Evolutionary conservation across 2,888 invertebrate species (phyloP).

Genomic region (Epinotia demarniana): DNA sequence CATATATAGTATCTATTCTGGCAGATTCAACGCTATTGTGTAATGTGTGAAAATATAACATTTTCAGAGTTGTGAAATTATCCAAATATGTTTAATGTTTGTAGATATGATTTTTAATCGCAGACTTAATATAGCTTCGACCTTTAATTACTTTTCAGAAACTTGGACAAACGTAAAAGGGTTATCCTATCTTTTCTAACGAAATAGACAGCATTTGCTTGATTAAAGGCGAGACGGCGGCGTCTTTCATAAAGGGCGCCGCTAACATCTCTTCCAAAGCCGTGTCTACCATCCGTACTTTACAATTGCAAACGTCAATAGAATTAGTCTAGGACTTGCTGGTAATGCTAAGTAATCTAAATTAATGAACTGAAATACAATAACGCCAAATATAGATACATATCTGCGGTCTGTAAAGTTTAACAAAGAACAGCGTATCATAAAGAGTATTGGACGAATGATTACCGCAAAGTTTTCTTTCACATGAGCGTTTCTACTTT

Average conservation of each 20-base stretch:
- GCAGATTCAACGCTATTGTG: too few relatives aligned
- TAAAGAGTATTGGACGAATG: constrained; percentile 54
- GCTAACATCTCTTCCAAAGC: constrained; percentile 52
- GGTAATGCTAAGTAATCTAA: constrained; percentile 1
- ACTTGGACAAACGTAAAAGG: constrained; percentile 72
- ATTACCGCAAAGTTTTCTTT: constrained; percentile 75
- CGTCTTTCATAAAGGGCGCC: constrained; percentile 55
- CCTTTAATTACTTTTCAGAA: constrained; percentile 77
- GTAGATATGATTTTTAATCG: constrained; percentile 68
- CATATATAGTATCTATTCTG: too few relatives aligned
- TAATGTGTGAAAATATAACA: too few relatives aligned
- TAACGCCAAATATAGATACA: constrained; percentile 60
- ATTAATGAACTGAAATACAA: not conserved
- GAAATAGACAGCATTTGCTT: constrained; percentile 73
- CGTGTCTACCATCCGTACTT: constrained; percentile 46
- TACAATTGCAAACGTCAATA: constrained; percentile 53
- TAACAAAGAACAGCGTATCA: constrained; percentile 27
- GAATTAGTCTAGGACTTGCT: constrained; percentile 46
- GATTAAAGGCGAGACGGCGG: constrained; percentile 61
- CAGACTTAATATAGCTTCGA: constrained; percentile 72
- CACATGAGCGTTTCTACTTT: constrained; percentile 72
- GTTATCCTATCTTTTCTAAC: constrained; percentile 68
- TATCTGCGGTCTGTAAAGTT: constrained; percentile 54
- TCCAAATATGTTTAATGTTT: constrained; percentile 56
- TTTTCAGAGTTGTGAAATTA: not conserved